A percentile compares a stretch with the other conserved stretches of the same genome.
Evolutionary conservation across 2,113 vertebrate species (phyloP).

Genomic region (Todiramphus saurophagus): DNA sequence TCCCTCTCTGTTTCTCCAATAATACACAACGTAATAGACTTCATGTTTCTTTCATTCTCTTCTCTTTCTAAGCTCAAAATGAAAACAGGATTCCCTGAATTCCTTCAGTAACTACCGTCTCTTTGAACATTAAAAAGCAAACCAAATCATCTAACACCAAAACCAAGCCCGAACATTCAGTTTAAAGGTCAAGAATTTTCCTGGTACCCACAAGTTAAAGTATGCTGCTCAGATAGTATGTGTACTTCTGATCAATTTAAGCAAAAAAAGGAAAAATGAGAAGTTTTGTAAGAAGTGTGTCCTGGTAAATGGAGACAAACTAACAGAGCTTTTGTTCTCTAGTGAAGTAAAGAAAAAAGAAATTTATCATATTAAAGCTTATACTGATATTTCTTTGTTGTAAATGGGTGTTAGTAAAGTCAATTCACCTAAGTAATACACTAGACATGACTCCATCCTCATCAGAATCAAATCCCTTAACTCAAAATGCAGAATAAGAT

Average conservation of each 20-base stretch:
- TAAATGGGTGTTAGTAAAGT: neutral
- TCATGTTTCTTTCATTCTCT: neutral
- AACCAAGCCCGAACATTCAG: neutral
- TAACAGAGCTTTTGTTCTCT: neutral
- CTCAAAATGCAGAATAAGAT: neutral
- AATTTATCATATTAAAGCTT: neutral
- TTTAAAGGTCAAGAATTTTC: neutral
- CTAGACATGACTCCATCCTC: neutral
- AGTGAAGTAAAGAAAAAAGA: neutral
- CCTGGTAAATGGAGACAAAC: neutral
- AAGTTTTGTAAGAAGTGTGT: fast-evolving
- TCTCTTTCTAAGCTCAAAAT: neutral
- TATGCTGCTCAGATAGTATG: neutral
- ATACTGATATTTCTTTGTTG: neutral
- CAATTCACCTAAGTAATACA: neutral
- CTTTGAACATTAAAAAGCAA: neutral
- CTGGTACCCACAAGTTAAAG: neutral
- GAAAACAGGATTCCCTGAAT: neutral
- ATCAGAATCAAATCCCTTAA: neutral
- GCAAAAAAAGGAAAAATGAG: neutral
- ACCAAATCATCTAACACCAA: neutral
- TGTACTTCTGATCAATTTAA: neutral
- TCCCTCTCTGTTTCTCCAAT: neutral
- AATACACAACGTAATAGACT: fast-evolving
- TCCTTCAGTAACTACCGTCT: neutral